Percentiles rank a stretch among this genome's conserved stretches.
Evolutionary conservation across 2,113 vertebrate species (phyloP).

Genomic region (Myotis brandtii): DNA sequence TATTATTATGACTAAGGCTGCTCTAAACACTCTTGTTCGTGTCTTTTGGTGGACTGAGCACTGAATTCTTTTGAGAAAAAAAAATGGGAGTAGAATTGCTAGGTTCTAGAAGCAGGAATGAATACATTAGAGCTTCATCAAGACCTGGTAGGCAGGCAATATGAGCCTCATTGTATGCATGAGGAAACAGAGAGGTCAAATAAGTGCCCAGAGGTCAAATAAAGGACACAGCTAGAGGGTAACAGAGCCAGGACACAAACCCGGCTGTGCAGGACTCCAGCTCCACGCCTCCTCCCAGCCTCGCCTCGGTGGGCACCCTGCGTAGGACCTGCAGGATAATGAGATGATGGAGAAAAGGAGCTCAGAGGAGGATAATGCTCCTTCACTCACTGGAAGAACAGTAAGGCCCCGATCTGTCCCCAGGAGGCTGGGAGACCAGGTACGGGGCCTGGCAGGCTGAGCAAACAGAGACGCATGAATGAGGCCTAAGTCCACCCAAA

Average conservation of each 20-base stretch:
- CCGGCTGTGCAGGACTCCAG: neutral
- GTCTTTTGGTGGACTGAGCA: neutral
- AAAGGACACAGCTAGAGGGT: neutral
- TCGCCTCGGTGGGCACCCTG: fast-evolving
- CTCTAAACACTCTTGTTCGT: neutral
- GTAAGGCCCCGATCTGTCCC: slow-evolving; percentile 47
- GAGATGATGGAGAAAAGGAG: neutral
- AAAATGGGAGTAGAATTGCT: neutral
- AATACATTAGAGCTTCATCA: neutral
- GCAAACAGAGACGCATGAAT: slow-evolving; percentile 79
- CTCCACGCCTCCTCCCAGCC: neutral
- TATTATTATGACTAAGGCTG: neutral
- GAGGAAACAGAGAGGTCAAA: neutral
- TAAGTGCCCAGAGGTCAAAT: neutral
- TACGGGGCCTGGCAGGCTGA: slow-evolving; percentile 58
- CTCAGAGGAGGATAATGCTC: neutral
- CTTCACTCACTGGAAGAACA: slow-evolving; percentile 13
- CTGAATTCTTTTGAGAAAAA: neutral
- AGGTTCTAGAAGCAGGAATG: neutral
- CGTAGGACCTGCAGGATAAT: neutral
- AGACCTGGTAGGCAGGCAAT: neutral
- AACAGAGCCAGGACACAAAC: neutral
- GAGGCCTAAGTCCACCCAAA: slow-evolving; percentile 78
- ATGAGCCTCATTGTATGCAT: neutral
- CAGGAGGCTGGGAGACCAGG: slow-evolving; percentile 66